A percentile compares a stretch with the other conserved stretches of the same genome.
These are phyloP conservation scores for Centruroides sculpturatus DNA, from an alignment of 1,140 invertebrate species.

Conservation along the genomic window DNA sequence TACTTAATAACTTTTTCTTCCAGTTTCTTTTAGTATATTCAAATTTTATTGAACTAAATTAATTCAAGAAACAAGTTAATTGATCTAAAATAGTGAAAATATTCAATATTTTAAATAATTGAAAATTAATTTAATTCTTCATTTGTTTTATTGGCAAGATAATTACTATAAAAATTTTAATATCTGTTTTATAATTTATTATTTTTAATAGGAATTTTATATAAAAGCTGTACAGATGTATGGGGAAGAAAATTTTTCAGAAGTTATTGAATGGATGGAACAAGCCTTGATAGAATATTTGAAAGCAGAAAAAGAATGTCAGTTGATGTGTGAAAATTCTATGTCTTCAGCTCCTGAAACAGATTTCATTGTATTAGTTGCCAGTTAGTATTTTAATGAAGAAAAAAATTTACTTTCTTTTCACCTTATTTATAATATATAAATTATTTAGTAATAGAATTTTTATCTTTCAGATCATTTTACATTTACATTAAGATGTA, in stretches of 20 bases:
- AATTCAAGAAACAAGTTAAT: no score
- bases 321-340: slow-evolving; percentile 52
- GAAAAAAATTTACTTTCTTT: background rate
- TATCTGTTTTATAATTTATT: background rate
- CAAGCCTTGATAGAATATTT: slow-evolving; percentile 45
- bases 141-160: no score
- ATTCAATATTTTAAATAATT: no score
- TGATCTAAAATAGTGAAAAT: no score
- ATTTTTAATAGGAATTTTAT: slow-evolving; percentile 37
- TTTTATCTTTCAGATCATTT: slow-evolving; percentile 46
- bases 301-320: slow-evolving; percentile 48
- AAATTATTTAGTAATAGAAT: background rate
- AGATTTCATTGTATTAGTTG: slow-evolving; percentile 48
- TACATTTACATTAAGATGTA: slow-evolving; percentile 51
- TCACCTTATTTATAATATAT: background rate
- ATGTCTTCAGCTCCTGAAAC: slow-evolving; percentile 50
- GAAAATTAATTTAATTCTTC: no score
- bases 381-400: slow-evolving; percentile 36
- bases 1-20: no score
- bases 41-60: no score
- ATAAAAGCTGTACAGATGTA: slow-evolving; percentile 47
- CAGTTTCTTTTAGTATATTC: no score
- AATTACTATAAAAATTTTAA: no score
- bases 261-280: slow-evolving; percentile 48
- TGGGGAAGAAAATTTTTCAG: slow-evolving; percentile 42